phyloP scores from a whole-genome alignment of 30 jellyfish, hydroid and myxozoan species.

The Cassiopea xamachana region DNA sequence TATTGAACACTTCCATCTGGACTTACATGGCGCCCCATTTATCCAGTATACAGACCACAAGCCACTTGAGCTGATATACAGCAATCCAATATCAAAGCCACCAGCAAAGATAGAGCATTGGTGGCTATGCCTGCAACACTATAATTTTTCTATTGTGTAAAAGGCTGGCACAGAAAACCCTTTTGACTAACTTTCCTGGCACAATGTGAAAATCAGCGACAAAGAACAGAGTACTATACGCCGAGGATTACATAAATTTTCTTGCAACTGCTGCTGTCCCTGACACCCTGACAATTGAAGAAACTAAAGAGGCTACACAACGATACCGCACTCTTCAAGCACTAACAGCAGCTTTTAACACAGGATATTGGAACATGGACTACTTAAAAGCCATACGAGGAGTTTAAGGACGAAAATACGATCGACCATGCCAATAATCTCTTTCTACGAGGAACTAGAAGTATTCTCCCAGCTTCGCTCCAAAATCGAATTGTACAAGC shows the following conservation, averaged over 20 bases:
- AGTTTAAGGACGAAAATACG: conserved; percentile 26
- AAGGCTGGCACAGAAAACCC: conserved; percentile 30
- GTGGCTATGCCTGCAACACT: conserved; percentile 36
- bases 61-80: conserved; percentile 45
- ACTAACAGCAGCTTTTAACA: neutral
- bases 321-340: neutral
- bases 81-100: conserved; percentile 36
- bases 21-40: conserved; percentile 36
- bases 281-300: neutral
- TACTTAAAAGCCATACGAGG: neutral
- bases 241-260: neutral
- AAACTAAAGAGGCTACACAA: neutral
- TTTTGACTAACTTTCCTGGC: conserved; percentile 40
- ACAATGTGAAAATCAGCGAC: neutral
- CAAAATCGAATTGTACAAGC: conserved; percentile 21
- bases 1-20: conserved; percentile 42
- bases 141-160: conserved; percentile 22
- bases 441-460: conserved; percentile 37
- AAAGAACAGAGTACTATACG: neutral
- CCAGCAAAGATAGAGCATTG: conserved; percentile 35
- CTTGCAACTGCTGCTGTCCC: neutral
- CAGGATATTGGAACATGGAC: neutral
- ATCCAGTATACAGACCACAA: conserved; percentile 21
- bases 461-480: conserved; percentile 20
- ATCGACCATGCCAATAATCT: conserved; percentile 3